phyloP scores from a whole-genome alignment of 2,797 vertebrate genomes.

The Pangasius djambal region DNA sequence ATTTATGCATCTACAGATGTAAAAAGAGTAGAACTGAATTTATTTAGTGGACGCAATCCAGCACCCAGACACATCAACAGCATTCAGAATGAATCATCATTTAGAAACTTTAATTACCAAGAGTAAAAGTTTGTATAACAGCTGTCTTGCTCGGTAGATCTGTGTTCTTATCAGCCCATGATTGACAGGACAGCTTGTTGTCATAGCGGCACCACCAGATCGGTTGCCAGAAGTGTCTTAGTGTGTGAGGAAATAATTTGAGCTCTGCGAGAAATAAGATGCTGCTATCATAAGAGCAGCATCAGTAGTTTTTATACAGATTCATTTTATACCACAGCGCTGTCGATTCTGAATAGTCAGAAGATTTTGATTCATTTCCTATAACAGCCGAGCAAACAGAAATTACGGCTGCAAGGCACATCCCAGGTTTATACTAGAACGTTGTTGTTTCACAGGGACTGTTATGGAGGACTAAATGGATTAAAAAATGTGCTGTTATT shows the following conservation, averaged over 20 bases:
- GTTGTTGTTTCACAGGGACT: too few relatives aligned
- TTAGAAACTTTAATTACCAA: constrained; percentile 6
- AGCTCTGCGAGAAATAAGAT: constrained; percentile 2
- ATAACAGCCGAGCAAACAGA: background rate
- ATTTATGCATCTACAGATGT: background rate
- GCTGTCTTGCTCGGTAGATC: background rate
- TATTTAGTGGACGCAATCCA: background rate
- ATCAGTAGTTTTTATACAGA: background rate
- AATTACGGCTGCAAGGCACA: background rate
- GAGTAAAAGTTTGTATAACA: constrained; percentile 14
- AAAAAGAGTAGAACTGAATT: background rate
- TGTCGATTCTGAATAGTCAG: background rate
- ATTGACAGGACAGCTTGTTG: constrained; percentile 27
- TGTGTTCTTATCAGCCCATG: background rate
- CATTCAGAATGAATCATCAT: background rate
- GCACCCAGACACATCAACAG: too few relatives aligned
- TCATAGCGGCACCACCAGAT: constrained; percentile 9
- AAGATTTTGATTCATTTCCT: background rate
- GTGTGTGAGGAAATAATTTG: constrained; percentile 17
- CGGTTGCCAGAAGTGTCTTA: constrained; percentile 24
- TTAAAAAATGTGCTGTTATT: background rate
- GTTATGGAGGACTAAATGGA: background rate
- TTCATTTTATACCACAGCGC: background rate
- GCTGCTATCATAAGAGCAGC: background rate
- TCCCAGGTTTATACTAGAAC: background rate